Evolutionary conservation across 2,797 vertebrate species (phyloP), one percentile per base, ranked within the genome.

Genomic region (Thaleichthys pacificus): DNA sequence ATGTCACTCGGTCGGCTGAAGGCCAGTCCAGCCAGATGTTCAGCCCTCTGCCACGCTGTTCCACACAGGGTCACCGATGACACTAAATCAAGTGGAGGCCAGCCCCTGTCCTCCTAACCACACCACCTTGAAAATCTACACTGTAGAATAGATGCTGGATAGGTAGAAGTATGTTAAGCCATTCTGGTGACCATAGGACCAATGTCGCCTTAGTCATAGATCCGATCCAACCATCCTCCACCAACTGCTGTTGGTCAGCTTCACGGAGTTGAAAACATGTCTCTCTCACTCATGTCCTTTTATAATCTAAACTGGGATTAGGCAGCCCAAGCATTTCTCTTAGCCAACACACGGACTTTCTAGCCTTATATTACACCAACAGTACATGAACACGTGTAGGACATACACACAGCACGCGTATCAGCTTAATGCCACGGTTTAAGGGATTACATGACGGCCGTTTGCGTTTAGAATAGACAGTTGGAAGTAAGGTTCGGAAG

Each of bases 401-500:
- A 56, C 4, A 69, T 69, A 72, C 63, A 74, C 38, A 56, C 42
- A 63, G 42, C 73, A 77, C 54, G 76, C 32, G 70, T 69, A 81
- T 54, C 70, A 30, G 74, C 76, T 79, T 82, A 83, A 54, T 57
- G 81, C 69, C 70, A 70, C 11, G 14, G 73, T 77, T 85, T 71
- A 84, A 71, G 74, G 83, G 87, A 91, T 89, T 85, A 88, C 61
- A 30, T 73, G 26, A 70, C 62, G 64, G 73, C 66, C 68, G 70
- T 78, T 82, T 63, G 74, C 68, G 56, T 78, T 69, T 2, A 24
- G 21, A 71, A 57, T 58, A 21, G 47, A 24, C 49, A 3, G n/a
- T n/a, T 56, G 51, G 51, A 56, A 5, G 19, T 9, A 17, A 56
- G 51, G 51, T 17, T n/a, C 19, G 51, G 51, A n/a, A n/a, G n/a